Conservation (phyloP, 2,113 vertebrate genomes). For the Phyllopteryx taeniolatus region DNA sequence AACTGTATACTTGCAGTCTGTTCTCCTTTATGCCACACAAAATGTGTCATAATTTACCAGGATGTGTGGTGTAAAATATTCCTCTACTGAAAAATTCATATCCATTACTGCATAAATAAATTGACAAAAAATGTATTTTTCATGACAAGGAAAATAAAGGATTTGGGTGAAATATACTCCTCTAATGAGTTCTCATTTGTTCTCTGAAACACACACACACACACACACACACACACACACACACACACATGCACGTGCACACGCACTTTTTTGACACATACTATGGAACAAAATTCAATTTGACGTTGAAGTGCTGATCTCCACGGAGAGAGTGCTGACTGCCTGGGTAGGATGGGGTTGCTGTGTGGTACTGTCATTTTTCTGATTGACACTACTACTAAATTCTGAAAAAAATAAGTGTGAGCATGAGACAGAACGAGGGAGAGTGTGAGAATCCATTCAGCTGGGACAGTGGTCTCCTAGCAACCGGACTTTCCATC, state of each 20-base stretch:
- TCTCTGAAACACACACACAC: slow-evolving; percentile 11
- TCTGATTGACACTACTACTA: slow-evolving; percentile 54
- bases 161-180: slow-evolving; percentile 51
- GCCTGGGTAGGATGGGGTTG: neutral
- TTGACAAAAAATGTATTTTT: slow-evolving; percentile 52
- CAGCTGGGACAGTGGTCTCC: slow-evolving; percentile 58
- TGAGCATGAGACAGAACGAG: neutral
- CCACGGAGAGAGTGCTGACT: slow-evolving; percentile 55
- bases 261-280: slow-evolving; percentile 34
- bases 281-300: slow-evolving; percentile 59
- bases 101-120: slow-evolving; percentile 52
- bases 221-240: slow-evolving; percentile 5
- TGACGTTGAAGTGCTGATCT: slow-evolving; percentile 64
- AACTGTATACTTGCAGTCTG: neutral
- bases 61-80: slow-evolving; percentile 47
- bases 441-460: slow-evolving; percentile 40
- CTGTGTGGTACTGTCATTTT: slow-evolving; percentile 31
- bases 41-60: slow-evolving; percentile 27
- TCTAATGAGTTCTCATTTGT: slow-evolving; percentile 46
- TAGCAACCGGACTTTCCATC: slow-evolving; percentile 70
- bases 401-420: slow-evolving; percentile 3
- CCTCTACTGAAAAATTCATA: slow-evolving; percentile 51
- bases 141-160: slow-evolving; percentile 56
- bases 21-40: slow-evolving; percentile 17
- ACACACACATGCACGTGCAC: slow-evolving; percentile 14